phyloP scores from a whole-genome alignment of 2,113 vertebrate species.

The Nibea coibor region DNA sequence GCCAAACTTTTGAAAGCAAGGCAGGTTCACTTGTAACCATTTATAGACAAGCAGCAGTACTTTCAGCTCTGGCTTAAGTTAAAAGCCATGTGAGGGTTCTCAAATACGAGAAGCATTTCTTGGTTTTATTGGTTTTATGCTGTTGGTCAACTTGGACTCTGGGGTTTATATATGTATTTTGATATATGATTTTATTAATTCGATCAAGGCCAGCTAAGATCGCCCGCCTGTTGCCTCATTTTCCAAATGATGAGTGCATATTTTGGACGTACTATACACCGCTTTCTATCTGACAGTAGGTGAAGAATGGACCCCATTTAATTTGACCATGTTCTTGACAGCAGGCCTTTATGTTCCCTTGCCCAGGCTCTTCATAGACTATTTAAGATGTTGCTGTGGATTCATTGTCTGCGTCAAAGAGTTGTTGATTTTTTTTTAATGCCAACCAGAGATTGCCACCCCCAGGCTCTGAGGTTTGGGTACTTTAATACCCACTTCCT shows the following conservation, averaged over 20 bases:
- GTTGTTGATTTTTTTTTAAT: constrained; percentile 62
- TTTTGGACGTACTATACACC: background rate
- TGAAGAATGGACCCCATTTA: background rate
- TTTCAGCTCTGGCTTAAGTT: no score
- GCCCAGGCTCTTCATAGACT: background rate
- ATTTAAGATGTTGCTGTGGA: constrained; percentile 40
- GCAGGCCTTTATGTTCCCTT: background rate
- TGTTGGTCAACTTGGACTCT: no score
- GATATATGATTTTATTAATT: no score
- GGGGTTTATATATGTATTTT: no score
- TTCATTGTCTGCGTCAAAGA: constrained; percentile 65
- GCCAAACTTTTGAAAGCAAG: no score
- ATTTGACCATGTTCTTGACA: background rate
- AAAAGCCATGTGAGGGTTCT: no score
- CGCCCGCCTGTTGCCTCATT: background rate
- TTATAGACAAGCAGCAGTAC: no score
- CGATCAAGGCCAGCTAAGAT: background rate
- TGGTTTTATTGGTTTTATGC: no score
- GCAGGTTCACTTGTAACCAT: no score
- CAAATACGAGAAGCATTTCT: no score
- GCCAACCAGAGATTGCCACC: constrained; percentile 60
- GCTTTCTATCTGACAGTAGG: background rate
- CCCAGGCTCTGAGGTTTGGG: constrained; percentile 64
- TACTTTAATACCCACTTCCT: constrained; percentile 59
- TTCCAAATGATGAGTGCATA: background rate